Percentiles rank a stretch among this genome's conserved stretches.
phyloP scores from a whole-genome alignment of 2,797 vertebrate genomes.

The Cygnus olor region DNA sequence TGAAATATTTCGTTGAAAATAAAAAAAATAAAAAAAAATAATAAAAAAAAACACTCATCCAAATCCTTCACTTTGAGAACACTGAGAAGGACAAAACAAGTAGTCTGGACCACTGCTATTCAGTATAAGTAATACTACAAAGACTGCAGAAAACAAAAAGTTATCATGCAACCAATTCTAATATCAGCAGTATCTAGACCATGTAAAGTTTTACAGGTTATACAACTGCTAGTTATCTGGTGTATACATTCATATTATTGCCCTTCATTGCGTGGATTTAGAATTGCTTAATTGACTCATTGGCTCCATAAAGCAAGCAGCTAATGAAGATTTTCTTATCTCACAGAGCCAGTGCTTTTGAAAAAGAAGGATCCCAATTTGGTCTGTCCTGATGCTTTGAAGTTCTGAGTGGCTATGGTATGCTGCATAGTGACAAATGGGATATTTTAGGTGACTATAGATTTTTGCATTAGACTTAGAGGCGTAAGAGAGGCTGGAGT shows the following conservation, averaged over 20 bases:
- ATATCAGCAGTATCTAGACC: not conserved
- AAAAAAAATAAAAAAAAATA: too few species aligned
- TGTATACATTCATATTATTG: not conserved
- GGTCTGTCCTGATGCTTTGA: not conserved
- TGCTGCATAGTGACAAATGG: not conserved
- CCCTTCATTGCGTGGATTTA: not conserved
- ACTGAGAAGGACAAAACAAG: not conserved
- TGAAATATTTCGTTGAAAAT: not conserved
- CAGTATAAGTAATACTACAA: not conserved
- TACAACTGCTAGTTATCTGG: not conserved
- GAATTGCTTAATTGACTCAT: constrained; percentile 33
- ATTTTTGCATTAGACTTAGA: not conserved
- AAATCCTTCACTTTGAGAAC: not conserved
- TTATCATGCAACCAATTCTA: not conserved
- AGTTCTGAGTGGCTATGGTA: not conserved
- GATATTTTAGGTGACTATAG: not conserved
- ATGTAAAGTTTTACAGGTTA: not conserved
- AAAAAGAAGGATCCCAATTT: not conserved
- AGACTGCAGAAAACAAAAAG: not conserved
- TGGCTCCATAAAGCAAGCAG: not conserved
- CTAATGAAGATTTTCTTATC: constrained; percentile 62
- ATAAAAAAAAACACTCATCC: not conserved
- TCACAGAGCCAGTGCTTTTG: not conserved
- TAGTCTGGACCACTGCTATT: not conserved
- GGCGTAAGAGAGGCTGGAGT: not conserved